These are phyloP conservation scores for Alethe castanea DNA, from an alignment of 2,113 vertebrate species.

Conservation along the genomic window DNA sequence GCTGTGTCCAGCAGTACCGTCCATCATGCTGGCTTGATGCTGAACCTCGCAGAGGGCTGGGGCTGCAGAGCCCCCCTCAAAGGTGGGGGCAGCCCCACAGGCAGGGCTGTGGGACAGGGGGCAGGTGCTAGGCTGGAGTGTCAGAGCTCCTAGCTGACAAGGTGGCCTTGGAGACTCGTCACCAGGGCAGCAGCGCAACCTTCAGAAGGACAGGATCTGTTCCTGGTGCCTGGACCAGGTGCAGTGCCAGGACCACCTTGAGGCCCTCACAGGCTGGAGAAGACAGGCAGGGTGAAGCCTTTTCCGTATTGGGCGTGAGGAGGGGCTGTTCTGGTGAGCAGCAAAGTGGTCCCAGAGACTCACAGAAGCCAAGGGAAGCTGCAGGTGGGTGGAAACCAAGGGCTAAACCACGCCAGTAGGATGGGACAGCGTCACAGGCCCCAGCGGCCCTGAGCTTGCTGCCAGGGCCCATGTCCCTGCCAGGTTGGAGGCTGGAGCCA, in stretches of 20 bases:
- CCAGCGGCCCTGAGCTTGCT: not conserved
- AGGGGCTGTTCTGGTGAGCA: conserved; percentile 20
- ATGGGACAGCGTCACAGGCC: conserved; percentile 49
- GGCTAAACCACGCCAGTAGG: conserved; percentile 58
- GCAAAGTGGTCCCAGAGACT: not conserved
- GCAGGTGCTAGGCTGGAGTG: not conserved
- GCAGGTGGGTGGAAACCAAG: not conserved
- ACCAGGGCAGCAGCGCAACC: not conserved
- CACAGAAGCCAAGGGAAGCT: conserved; percentile 41
- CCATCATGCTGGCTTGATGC: rapidly evolving
- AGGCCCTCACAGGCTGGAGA: not conserved
- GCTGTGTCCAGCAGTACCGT: not conserved
- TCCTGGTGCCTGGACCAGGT: not conserved
- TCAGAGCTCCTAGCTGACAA: not conserved
- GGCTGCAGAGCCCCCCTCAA: not conserved
- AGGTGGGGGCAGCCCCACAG: not conserved
- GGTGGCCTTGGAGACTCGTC: not conserved
- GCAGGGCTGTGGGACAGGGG: not conserved
- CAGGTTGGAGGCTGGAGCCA: not conserved
- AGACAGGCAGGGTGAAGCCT: not conserved
- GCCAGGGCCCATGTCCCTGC: not conserved
- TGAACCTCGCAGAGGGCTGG: not conserved
- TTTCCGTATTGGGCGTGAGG: not conserved
- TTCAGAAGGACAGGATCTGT: not conserved
- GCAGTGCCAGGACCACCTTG: not conserved